Evolutionary conservation across 2,888 invertebrate genomes (phyloP).

Genomic region (Mesochorus sp.): DNA sequence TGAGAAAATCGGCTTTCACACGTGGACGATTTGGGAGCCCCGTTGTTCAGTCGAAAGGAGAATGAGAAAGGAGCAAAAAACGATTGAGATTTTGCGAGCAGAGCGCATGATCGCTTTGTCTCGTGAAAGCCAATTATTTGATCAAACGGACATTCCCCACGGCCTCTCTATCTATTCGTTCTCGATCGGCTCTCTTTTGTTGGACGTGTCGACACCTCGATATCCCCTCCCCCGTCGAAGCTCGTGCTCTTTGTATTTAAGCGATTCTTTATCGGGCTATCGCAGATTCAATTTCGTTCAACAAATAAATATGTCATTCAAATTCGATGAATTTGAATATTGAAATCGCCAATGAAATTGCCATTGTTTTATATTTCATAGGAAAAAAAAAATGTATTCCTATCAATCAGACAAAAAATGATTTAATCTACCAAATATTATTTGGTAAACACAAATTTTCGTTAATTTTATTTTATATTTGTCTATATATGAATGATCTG

Average conservation of each 20-base stretch:
- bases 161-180: constrained; percentile 15
- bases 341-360: too few relatives aligned
- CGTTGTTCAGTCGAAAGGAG: constrained; percentile 23
- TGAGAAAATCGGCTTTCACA: constrained; percentile 63
- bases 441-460: too few relatives aligned
- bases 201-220: constrained; percentile 8
- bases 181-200: constrained; percentile 6
- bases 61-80: constrained; percentile 41
- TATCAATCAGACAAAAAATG: too few relatives aligned
- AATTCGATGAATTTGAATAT: neutral
- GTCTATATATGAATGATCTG: too few relatives aligned
- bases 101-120: constrained; percentile 59
- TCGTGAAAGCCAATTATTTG: constrained; percentile 59
- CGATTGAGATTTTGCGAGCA: constrained; percentile 56
- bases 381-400: too few relatives aligned
- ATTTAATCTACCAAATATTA: too few relatives aligned
- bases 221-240: too few relatives aligned
- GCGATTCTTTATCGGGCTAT: constrained; percentile 9
- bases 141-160: constrained; percentile 38
- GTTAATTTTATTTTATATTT: too few relatives aligned
- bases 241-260: neutral
- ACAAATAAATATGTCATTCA: neutral
- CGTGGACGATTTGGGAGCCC: constrained; percentile 46
- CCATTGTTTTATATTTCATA: too few relatives aligned
- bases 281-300: constrained; percentile 1